phyloP scores from a whole-genome alignment of 2,797 vertebrate species.

The Pseudotriccus pelzelni region DNA sequence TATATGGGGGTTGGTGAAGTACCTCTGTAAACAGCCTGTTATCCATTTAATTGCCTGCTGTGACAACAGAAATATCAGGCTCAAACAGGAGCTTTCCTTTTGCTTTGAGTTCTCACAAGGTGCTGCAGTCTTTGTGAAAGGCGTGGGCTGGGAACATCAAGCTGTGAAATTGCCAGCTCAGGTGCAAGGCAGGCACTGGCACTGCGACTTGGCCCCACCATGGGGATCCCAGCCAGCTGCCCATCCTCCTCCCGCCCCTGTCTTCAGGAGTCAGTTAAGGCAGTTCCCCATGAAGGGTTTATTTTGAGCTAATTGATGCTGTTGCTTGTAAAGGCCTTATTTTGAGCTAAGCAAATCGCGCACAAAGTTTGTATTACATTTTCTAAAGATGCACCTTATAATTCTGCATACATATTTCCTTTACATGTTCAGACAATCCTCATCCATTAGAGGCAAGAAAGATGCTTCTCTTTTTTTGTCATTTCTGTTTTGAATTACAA shows the following conservation, averaged over 20 bases:
- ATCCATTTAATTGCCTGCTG: not conserved
- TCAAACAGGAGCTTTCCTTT: not conserved
- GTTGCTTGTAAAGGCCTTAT: not conserved
- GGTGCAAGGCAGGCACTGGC: accelerated
- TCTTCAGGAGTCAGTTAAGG: not conserved
- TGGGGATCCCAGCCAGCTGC: not conserved
- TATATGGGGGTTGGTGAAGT: not conserved
- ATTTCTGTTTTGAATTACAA: not conserved
- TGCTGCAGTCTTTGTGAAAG: not conserved
- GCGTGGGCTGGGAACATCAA: accelerated
- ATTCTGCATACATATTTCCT: not conserved
- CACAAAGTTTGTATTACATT: not conserved
- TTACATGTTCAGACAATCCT: not conserved
- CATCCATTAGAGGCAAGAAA: not conserved
- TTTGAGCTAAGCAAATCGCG: not conserved
- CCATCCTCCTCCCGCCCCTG: not conserved
- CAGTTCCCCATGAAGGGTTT: not conserved
- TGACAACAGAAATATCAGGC: not conserved
- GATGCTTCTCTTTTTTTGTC: not conserved
- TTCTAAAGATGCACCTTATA: not conserved
- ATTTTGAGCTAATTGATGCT: not conserved
- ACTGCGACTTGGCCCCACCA: accelerated
- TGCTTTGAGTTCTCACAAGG: not conserved
- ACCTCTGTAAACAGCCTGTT: not conserved
- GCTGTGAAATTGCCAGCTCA: not conserved